phyloP scores from a whole-genome alignment of 2,888 invertebrate species.

The Phorcus lineatus region DNA sequence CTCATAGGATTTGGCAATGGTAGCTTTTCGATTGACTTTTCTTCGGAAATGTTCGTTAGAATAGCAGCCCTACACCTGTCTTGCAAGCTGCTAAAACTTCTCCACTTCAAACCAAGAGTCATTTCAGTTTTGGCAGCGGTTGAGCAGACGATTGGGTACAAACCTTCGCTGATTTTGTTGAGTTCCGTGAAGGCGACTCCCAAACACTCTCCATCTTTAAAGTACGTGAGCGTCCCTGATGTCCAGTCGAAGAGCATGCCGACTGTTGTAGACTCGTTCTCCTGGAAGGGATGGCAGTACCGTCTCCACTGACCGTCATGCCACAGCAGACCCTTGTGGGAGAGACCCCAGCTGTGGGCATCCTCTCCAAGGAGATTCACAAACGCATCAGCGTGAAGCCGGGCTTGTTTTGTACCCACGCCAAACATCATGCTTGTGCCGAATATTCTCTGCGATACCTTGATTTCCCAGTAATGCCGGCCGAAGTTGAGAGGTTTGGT shows the following conservation, averaged over 20 bases:
- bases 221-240: slow-evolving; percentile 83
- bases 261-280: slow-evolving; percentile 82
- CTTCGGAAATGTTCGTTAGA: slow-evolving; percentile 78
- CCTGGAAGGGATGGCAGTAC: slow-evolving; percentile 83
- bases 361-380: slow-evolving; percentile 85
- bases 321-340: slow-evolving; percentile 84
- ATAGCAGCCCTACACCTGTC: slow-evolving; percentile 79
- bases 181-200: slow-evolving; percentile 84
- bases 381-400: slow-evolving; percentile 83
- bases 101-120: slow-evolving; percentile 80
- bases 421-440: slow-evolving; percentile 88
- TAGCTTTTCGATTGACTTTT: slow-evolving; percentile 78
- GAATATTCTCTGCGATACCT: slow-evolving; percentile 81
- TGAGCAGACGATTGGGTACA: slow-evolving; percentile 84
- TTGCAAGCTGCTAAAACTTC: slow-evolving; percentile 83
- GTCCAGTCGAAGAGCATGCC: slow-evolving; percentile 82
- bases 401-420: slow-evolving; percentile 79
- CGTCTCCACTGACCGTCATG: slow-evolving; percentile 81
- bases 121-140: slow-evolving; percentile 87
- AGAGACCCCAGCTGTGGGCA: slow-evolving; percentile 83
- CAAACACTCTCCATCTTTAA: slow-evolving; percentile 82
- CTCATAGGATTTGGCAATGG: slow-evolving; percentile 80
- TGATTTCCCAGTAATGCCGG: slow-evolving; percentile 82
- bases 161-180: slow-evolving; percentile 79
- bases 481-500: slow-evolving; percentile 81